These are phyloP conservation scores for Drosophila seclusa DNA, from an alignment of 2,888 invertebrate species.

Conservation along the genomic window DNA sequence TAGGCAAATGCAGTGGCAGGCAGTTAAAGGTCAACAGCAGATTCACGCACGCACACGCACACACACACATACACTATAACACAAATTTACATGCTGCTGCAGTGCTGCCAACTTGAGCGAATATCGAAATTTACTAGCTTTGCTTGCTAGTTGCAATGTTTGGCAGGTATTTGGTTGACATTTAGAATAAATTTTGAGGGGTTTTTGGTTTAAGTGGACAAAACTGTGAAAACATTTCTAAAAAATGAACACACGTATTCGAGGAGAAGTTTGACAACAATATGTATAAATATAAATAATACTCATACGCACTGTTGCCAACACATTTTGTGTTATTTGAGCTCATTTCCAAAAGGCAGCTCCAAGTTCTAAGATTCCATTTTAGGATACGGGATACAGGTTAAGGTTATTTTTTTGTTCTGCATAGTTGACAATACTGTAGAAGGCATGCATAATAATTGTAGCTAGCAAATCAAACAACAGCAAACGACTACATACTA, in stretches of 20 bases:
- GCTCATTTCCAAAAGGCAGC: background rate
- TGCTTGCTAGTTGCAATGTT: background rate
- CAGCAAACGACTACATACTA: slow-evolving; percentile 41
- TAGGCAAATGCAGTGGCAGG: slow-evolving; percentile 58
- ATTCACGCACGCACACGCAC: slow-evolving; percentile 24
- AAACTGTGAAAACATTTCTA: background rate
- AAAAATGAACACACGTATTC: background rate
- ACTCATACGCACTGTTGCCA: background rate
- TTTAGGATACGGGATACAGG: slow-evolving; percentile 8
- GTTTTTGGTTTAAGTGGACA: background rate
- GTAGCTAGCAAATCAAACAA: slow-evolving; percentile 43
- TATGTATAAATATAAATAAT: background rate
- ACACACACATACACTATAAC: slow-evolving; percentile 1
- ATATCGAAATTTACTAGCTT: background rate
- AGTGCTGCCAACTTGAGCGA: slow-evolving; percentile 64
- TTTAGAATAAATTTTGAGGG: background rate
- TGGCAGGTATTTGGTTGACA: background rate
- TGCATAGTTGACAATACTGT: slow-evolving; percentile 73
- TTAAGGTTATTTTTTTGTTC: slow-evolving; percentile 21
- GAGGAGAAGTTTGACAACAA: background rate
- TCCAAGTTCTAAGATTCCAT: background rate
- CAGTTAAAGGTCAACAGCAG: slow-evolving; percentile 40
- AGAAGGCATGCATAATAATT: slow-evolving; percentile 66
- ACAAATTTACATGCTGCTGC: slow-evolving; percentile 45
- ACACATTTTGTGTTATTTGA: background rate